Evolutionary conservation across 2,113 vertebrate species (phyloP).

Genomic region (Chaetodon trifascialis): DNA sequence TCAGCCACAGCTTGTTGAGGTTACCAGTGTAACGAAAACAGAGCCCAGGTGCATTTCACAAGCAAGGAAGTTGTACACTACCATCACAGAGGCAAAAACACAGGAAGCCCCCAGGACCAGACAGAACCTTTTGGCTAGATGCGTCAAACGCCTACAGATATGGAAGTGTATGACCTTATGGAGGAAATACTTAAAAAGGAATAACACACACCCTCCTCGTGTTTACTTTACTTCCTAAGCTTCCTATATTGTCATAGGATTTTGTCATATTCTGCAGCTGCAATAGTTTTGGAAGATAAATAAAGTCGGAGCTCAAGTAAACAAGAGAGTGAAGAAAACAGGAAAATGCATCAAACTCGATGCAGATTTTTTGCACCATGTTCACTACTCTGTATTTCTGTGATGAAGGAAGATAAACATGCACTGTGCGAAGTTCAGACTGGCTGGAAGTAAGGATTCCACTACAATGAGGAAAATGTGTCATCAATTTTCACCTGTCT

Average conservation of each 20-base stretch:
- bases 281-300: neutral
- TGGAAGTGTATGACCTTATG: constrained; percentile 54
- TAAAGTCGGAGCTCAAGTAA: neutral
- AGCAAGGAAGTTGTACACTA: constrained; percentile 68
- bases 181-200: constrained; percentile 60
- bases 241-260: constrained; percentile 27
- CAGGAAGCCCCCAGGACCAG: constrained; percentile 79
- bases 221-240: constrained; percentile 45
- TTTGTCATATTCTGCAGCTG: constrained; percentile 12
- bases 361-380: neutral
- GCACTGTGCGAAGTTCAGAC: neutral
- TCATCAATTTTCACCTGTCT: neutral
- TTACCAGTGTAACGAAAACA: constrained; percentile 77
- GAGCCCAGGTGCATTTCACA: constrained; percentile 80
- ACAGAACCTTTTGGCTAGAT: constrained; percentile 54
- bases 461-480: neutral
- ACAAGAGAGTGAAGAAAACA: neutral
- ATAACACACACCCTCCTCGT: constrained; percentile 24
- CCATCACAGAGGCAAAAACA: constrained; percentile 73
- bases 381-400: neutral
- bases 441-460: neutral
- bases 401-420: neutral
- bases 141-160: constrained; percentile 67
- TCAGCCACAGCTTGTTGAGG: constrained; percentile 70
- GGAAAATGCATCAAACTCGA: neutral